Evolutionary conservation across 1,140 invertebrate genomes (phyloP).

Genomic region (Rhopalosiphum maidis): DNA sequence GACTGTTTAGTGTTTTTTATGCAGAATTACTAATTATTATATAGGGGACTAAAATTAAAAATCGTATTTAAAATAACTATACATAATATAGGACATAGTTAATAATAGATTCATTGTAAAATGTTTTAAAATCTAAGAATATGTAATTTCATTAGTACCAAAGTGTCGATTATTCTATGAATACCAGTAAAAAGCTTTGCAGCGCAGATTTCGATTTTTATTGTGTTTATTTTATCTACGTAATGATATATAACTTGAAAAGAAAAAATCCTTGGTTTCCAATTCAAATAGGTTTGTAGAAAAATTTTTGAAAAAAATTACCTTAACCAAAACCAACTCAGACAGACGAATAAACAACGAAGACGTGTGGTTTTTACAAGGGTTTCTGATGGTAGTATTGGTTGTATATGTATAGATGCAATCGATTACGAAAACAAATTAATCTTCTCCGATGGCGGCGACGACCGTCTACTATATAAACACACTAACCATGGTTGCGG

Average conservation of each 20-base stretch:
- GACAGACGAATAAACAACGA: not conserved
- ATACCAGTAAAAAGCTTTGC: not conserved
- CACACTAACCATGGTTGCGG: not conserved
- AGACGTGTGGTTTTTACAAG: constrained; percentile 24
- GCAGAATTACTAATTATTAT: too few species aligned
- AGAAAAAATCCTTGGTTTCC: not conserved
- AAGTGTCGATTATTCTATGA: not conserved
- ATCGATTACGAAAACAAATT: constrained; percentile 55
- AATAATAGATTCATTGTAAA: too few species aligned
- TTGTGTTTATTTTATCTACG: not conserved
- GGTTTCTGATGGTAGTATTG: not conserved
- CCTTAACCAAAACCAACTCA: not conserved
- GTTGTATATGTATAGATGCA: not conserved
- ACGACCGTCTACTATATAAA: constrained; percentile 7
- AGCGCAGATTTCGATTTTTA: not conserved
- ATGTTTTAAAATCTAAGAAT: too few species aligned
- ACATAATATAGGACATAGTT: too few species aligned
- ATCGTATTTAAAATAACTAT: too few species aligned
- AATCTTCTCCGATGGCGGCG: constrained; percentile 22
- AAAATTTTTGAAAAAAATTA: not conserved
- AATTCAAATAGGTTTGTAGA: not conserved
- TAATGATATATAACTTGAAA: not conserved
- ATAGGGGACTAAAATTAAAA: too few species aligned
- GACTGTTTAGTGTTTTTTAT: too few species aligned
- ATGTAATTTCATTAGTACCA: not conserved